A percentile compares a stretch with the other conserved stretches of the same genome.
Evolutionary conservation across 2,113 vertebrate genomes (phyloP).

Genomic region (Ia io): DNA sequence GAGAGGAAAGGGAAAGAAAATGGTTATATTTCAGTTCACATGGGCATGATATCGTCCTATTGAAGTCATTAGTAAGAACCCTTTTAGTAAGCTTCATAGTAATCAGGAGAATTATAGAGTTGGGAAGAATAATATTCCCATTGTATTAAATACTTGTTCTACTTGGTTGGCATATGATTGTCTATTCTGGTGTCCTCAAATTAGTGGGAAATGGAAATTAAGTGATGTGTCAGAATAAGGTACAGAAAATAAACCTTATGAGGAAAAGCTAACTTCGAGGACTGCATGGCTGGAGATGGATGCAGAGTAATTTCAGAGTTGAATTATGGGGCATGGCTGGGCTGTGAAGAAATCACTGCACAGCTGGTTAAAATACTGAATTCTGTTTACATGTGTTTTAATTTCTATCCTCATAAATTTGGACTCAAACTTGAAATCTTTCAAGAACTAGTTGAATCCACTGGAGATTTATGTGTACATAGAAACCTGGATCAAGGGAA

Average conservation of each 20-base stretch:
- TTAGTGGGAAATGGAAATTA: slow-evolving; percentile 11
- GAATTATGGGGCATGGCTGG: not conserved
- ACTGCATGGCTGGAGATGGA: not conserved
- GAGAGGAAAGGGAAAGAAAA: not conserved
- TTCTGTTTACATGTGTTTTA: not conserved
- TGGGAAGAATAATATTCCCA: not conserved
- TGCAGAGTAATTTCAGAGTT: not conserved
- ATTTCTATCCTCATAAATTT: slow-evolving; percentile 9
- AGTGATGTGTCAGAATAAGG: not conserved
- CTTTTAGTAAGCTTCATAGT: not conserved
- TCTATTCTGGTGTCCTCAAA: not conserved
- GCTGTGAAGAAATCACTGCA: not conserved
- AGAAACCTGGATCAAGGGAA: not conserved
- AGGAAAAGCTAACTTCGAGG: not conserved
- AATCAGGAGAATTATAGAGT: not conserved
- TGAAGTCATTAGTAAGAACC: not conserved
- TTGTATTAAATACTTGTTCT: not conserved
- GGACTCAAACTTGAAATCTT: slow-evolving; percentile 5
- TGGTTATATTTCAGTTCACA: not conserved
- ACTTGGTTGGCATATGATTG: not conserved
- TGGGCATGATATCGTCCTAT: not conserved
- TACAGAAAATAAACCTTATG: slow-evolving; percentile 8
- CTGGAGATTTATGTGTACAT: not conserved
- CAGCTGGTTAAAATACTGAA: not conserved
- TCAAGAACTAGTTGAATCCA: not conserved